Percentiles rank a stretch among this genome's conserved stretches.
Evolutionary conservation across 2,797 vertebrate species (phyloP).

Genomic region (Danio choprae): DNA sequence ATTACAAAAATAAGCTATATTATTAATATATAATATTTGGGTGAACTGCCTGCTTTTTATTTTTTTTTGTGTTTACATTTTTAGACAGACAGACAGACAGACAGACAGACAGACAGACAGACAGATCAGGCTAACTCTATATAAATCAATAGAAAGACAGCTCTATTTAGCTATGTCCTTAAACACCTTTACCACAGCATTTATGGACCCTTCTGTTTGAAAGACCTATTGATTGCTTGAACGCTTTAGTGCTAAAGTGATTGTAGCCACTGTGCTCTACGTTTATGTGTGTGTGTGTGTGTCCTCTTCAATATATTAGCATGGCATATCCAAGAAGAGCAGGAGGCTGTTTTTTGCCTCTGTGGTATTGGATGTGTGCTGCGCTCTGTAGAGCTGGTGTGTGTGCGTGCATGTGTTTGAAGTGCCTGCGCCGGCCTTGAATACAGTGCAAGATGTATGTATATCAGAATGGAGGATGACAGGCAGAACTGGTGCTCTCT

Average conservation of each 20-base stretch:
- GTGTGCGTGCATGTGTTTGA: slow-evolving; percentile 33
- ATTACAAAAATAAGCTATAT: too few relatives aligned
- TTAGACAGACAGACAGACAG: background rate
- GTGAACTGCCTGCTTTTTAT: too few relatives aligned
- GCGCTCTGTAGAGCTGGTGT: slow-evolving; percentile 1
- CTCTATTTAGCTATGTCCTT: slow-evolving; percentile 12
- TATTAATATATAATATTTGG: too few relatives aligned
- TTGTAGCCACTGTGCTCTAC: slow-evolving; percentile 30
- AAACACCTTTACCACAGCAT: slow-evolving; percentile 35
- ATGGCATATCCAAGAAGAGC: background rate
- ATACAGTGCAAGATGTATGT: slow-evolving; percentile 55
- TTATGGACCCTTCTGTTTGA: slow-evolving; percentile 45
- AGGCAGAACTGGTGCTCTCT: slow-evolving; percentile 51
- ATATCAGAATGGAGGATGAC: slow-evolving; percentile 53
- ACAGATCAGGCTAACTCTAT: background rate
- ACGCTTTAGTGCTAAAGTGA: slow-evolving; percentile 24
- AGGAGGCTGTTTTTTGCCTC: background rate
- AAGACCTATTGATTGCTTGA: slow-evolving; percentile 54
- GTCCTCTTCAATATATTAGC: slow-evolving; percentile 9
- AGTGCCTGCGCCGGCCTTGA: slow-evolving; percentile 40
- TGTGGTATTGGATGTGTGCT: slow-evolving; percentile 24
- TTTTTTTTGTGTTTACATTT: background rate
- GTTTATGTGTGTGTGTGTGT: slow-evolving; percentile 1
- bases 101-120: background rate
- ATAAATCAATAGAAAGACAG: too few relatives aligned